Evolutionary conservation across 2,797 vertebrate genomes (phyloP), one percentile per base, ranked within the genome.

Genomic region (Galagoides demidoff): DNA sequence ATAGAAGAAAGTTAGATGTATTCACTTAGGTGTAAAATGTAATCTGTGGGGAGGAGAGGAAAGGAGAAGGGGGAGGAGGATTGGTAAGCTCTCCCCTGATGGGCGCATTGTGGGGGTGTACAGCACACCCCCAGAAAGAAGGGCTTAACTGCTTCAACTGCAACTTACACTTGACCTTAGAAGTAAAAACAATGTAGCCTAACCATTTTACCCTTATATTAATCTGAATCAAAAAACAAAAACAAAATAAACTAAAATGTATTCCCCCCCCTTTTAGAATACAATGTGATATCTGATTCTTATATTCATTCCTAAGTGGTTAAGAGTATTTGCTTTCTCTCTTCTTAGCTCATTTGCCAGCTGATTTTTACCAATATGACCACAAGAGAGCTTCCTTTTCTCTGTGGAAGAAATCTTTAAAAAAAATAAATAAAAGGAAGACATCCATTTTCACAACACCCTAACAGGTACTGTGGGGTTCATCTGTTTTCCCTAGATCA

Each of bases 401-500:
- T 91, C 19, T 1, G 2, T 94, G 52, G 27, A 94, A 92, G 52
- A 95, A 95, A 94, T 95, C 78, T 96, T 95, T 85, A 29, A 85
- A 94, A 90, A 66, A 95, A 92, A 87, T 78, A 90, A 96, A 93
- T 77, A 74, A 92, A 85, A 23, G 27, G 16, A 90, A 34, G 73
- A 31, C 11, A 63, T 86, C 73, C 17, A 71, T 89, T 96, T 96
- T 96, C 93, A 95, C 25, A 91, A 23, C 8, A 73, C 55, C 45
- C 55, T 86, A 93, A 79, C 17, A 96, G 88, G 64, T 64, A 64
- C 79, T 96, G 87, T 61, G 76, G 79, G 79, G 39, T 94, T 79
- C 76, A 96, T 95, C 94, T 1, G 82, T 89, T 90, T 97, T 95
- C 45, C 86, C 89, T 93, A 81, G 29, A 87, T 94, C 49, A 96